Percentiles rank a stretch among this genome's conserved stretches.
Evolutionary conservation across 2,113 vertebrate genomes (phyloP).

Genomic region (Oplegnathus fasciatus): DNA sequence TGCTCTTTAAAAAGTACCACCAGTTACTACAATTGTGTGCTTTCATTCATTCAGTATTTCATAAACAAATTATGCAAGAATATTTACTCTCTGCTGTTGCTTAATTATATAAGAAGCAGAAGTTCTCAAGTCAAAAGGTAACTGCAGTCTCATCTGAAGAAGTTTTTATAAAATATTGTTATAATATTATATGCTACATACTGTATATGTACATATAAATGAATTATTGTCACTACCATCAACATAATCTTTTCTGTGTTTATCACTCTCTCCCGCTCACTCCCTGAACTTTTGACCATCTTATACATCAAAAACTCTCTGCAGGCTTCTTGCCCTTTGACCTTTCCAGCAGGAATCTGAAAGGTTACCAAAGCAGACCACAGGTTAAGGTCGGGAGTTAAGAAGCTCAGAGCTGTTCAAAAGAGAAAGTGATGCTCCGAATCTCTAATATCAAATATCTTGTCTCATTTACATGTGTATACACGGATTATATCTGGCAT

Average conservation of each 20-base stretch:
- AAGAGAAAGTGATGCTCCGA: not conserved
- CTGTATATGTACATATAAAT: not conserved
- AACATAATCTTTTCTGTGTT: not conserved
- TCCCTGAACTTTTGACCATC: not conserved
- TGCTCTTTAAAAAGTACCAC: slow-evolving; percentile 32
- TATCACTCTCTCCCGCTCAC: not conserved
- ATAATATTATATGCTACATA: slow-evolving; percentile 13
- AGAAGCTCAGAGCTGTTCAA: not conserved
- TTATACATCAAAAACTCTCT: not conserved
- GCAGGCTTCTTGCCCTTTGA: slow-evolving; percentile 22
- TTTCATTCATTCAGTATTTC: not conserved
- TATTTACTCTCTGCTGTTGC: not conserved
- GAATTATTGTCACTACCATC: not conserved
- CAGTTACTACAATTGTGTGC: not conserved
- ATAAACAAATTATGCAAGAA: not conserved
- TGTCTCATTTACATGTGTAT: not conserved
- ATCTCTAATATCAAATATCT: not conserved
- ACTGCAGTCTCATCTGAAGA: slow-evolving; percentile 1
- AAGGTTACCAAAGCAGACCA: slow-evolving; percentile 32
- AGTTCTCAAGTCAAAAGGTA: slow-evolving; percentile 11
- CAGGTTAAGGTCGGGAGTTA: not conserved
- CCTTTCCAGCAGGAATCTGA: slow-evolving; percentile 17
- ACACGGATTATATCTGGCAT: too few species aligned
- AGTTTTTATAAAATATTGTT: not conserved
- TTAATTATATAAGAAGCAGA: not conserved